Percentiles rank a stretch among this genome's conserved stretches.
phyloP scores from a whole-genome alignment of 2,113 vertebrate species.

The Psophia crepitans region DNA sequence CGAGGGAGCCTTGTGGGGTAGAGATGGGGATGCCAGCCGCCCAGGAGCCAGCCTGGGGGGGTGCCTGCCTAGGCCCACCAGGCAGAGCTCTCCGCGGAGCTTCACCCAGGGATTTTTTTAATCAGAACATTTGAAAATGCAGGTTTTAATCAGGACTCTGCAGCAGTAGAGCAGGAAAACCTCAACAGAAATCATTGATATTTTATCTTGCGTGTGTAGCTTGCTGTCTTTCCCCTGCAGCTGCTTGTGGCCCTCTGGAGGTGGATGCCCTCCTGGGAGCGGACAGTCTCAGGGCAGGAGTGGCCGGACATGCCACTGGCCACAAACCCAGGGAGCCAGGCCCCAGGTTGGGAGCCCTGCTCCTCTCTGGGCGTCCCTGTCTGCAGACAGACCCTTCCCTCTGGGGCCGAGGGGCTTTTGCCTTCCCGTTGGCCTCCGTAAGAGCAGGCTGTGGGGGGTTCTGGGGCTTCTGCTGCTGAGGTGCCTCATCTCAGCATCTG shows the following conservation, averaged over 20 bases:
- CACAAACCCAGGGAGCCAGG: not conserved
- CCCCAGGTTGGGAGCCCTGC: not conserved
- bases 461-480: not conserved
- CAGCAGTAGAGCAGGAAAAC: slow-evolving; percentile 36
- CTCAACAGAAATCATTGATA: not conserved
- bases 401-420: not conserved
- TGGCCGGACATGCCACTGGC: not conserved
- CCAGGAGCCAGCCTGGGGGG: not conserved
- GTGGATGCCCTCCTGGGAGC: accelerated
- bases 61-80: not conserved
- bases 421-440: not conserved
- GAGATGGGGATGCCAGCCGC: not conserved
- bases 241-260: not conserved
- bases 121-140: not conserved
- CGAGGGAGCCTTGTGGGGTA: not conserved
- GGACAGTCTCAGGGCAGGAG: not conserved
- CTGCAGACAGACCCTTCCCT: not conserved
- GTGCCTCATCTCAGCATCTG: not conserved
- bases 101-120: not conserved
- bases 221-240: not conserved
- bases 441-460: not conserved
- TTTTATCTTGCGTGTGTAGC: not conserved
- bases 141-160: not conserved
- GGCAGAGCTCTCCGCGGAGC: not conserved
- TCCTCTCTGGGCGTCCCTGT: not conserved